Base-by-base conservation (phyloP, 2,113 vertebrate species). In the Hucho hucho region DNA sequence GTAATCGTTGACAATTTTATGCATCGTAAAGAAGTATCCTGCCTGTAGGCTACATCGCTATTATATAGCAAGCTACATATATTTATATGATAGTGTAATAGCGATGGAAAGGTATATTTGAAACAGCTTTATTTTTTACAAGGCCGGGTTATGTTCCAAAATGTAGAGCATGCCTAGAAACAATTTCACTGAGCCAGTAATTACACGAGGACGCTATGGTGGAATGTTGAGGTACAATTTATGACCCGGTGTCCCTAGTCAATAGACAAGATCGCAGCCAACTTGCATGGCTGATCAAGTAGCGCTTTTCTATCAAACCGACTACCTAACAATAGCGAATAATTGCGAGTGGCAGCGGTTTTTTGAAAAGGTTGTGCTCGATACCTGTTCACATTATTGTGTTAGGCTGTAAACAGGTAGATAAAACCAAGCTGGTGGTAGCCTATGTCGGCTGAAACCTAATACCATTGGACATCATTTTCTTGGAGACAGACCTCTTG, bases 181-280 rank as follows among this genome's bases (percentile, higher is more conserved):
- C 70, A 26, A 64, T 85, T 81, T 81, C 59, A 53, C 77, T 56
- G 80, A 81, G 82, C 86, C 81, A 69, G 73, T 75, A 80, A 81
- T 76, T 49, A 74, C 75, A 76, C 76, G 88, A 78, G 86, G 75
- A 65, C 74, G 84, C 84, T 90, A 92, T 89, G 92, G 83, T 86
- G 92, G 93, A 94, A 93, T 94, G 93, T 89, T 77, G 86, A 87
- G 86, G 83, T 90, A 75, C 78, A 71, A 71, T 69, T 70, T 77
- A 43, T 92, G 92, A 93, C 90, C 93, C 91, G 92, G 90, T 80
- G 90, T 92, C 89, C 89, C 89, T 89, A 78, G 75, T 83, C 88
- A 67, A 83, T 83, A 84, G 86, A 85, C 87, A 87, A 89, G 87
- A 92, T 86, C 87, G 78, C 84, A 77, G 85, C 80, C 87, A 64